These are phyloP conservation scores for Patella depressa DNA, from an alignment of 2,888 invertebrate species.

Conservation along the genomic window DNA sequence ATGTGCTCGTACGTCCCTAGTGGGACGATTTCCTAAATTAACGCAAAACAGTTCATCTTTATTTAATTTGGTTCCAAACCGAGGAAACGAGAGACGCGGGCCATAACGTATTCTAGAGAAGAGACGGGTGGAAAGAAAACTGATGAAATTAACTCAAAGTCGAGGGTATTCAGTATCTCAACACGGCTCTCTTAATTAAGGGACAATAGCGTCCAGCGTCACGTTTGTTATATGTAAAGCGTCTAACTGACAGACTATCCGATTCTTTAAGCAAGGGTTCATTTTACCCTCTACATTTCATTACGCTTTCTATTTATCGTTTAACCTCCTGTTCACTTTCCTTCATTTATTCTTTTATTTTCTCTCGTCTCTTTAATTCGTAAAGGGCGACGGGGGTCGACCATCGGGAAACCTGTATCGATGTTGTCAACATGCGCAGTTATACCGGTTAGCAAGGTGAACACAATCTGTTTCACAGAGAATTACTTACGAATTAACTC, in stretches of 20 bases:
- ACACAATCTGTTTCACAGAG: no score
- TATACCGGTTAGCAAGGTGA: not conserved
- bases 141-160: constrained; percentile 34
- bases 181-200: no score
- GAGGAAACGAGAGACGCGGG: no score
- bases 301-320: not conserved
- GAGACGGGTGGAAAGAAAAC: constrained; percentile 25
- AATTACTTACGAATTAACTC: no score
- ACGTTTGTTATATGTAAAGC: no score
- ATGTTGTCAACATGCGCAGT: not conserved
- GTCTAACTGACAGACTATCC: no score
- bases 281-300: no score
- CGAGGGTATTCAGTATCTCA: not conserved
- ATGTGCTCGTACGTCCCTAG: constrained; percentile 28
- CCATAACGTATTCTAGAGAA: no score
- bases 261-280: no score
- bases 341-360: not conserved
- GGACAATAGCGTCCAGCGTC: no score
- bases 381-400: not conserved
- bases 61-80: constrained; percentile 26
- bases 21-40: constrained; percentile 35
- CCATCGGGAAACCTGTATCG: not conserved
- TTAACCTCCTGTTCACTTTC: not conserved
- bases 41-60: constrained; percentile 40
- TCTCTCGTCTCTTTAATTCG: constrained; percentile 9